Base-by-base conservation (phyloP, 2,888 invertebrate species). In the Cephus sareptanus region DNA sequence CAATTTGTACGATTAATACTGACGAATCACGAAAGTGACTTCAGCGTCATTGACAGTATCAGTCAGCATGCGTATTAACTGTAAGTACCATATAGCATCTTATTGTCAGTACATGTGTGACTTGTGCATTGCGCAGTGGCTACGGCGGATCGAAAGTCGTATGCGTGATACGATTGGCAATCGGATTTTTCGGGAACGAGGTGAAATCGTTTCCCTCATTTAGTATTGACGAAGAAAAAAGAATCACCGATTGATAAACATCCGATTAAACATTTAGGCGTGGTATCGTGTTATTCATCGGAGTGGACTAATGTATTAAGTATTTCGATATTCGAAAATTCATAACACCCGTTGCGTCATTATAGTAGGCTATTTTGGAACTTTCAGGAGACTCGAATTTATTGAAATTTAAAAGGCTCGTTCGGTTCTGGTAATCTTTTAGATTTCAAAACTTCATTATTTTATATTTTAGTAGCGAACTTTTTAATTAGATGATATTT, bases 141-240 rank as follows among this genome's bases (percentile, higher is more conserved):
- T 56, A 56, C 23, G 40, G 1, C 40, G 40, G 73, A 73, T 75
- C 77, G 74, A 77, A 77, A 77, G 77, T 77, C 69, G 30, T 74
- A 34, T 74, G 74, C 74, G 73, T 31, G 35, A 73, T 69, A 69
- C 40, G 77, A 77, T 40, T 74, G 73, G 74, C n/a, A 77, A 77
- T 69, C 74, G 35, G 68, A 56, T 56, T 77, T 34, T 74, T 69
- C 69, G 77, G 77, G 33, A 74, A 74, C 74, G 69, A 75, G 77
- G 74, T 69, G 35, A 77, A 13, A 35, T 15, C 71, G 33, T 71
- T 71, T 71, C 31, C 71, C 33, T 9, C 40, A 9, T 56, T 56
- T 56, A 56, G 23, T 56, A 56, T 56, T 23, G 40, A 23, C 0
- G 23, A 23, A 56, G 9, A 56, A 23, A 56, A 40, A 56, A 56